Evolutionary conservation across 2,113 vertebrate genomes (phyloP), one percentile per base, ranked within the genome.

Genomic region (Epinephelus fuscoguttatus): DNA sequence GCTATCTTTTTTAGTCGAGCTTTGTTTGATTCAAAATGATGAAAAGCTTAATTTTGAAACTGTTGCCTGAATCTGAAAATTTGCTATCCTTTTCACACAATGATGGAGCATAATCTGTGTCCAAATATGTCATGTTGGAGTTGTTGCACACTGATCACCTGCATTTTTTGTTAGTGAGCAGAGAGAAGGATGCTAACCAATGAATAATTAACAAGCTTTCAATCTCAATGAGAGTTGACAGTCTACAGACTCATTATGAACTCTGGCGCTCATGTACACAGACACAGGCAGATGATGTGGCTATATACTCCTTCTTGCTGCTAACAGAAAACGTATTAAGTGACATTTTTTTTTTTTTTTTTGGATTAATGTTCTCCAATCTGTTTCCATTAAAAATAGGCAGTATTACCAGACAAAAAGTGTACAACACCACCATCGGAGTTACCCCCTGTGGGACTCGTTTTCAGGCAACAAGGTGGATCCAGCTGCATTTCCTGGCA

Each of bases 401-500:
- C 30, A 45, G 42, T 45, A 37, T 37, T 37, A 37, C 33, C 33
- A 37, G 2, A 12, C 61, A 57, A 61, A 21, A 53, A 15, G 17
- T 49, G 18, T 61, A 53, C 3, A 40, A 25, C 21, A 78, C 9
- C 21, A 14, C 17, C 2, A 14, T 15, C 19, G 9, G 67, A 49
- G 45, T 64, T 40, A 3, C 33, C 68, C 42, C 62, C 42, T 72
- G 17, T 75, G 70, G n/a, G 30, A 30, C 27, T 84, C 27, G 66
- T 72, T 78, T 81, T 61, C 80, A 72, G 23, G 12, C 8, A 79
- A 49, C 50, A 79, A 60, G 40, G 23, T 55, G 30, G 37, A 61
- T 66, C 19, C 19, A 75, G 60, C n/a, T 27, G 23, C 8, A 63
- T 64, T 70, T 71, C 47, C 27, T 15, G 15, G 52, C 63, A 78